Conservation (phyloP, 1,140 invertebrate genomes). For the Caerostris extrusa region DNA sequence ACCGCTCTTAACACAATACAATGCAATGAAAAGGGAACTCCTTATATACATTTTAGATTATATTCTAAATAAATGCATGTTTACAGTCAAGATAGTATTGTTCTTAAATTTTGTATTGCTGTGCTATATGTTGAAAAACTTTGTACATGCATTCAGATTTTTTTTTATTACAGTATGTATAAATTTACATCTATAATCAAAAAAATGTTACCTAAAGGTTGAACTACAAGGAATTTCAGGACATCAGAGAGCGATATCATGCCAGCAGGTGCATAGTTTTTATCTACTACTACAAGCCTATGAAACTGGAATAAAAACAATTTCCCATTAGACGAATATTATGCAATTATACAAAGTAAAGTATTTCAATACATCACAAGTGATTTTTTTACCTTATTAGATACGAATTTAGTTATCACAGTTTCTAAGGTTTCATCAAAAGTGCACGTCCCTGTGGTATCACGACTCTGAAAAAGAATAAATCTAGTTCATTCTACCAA, state of each 20-base stretch:
- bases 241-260: slow-evolving; percentile 75
- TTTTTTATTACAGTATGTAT: too few relatives aligned
- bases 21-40: too few relatives aligned
- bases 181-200: too few relatives aligned
- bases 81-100: too few relatives aligned
- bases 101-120: too few relatives aligned
- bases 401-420: slow-evolving; percentile 70
- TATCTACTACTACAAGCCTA: slow-evolving; percentile 71
- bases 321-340: neutral
- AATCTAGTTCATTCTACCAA: neutral
- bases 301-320: slow-evolving; percentile 65
- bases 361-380: neutral
- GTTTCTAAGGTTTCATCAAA: slow-evolving; percentile 62
- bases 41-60: too few relatives aligned
- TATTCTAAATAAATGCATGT: too few relatives aligned
- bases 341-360: neutral
- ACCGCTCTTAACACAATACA: too few relatives aligned
- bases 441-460: slow-evolving; percentile 57
- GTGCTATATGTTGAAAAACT: too few relatives aligned
- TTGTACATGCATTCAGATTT: too few relatives aligned
- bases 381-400: slow-evolving; percentile 16
- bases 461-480: slow-evolving; percentile 40
- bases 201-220: slow-evolving; percentile 64
- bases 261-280: slow-evolving; percentile 39
- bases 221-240: slow-evolving; percentile 72